Conservation (phyloP, 2,797 vertebrate genomes). For the Chiroxiphia lanceolata region DNA sequence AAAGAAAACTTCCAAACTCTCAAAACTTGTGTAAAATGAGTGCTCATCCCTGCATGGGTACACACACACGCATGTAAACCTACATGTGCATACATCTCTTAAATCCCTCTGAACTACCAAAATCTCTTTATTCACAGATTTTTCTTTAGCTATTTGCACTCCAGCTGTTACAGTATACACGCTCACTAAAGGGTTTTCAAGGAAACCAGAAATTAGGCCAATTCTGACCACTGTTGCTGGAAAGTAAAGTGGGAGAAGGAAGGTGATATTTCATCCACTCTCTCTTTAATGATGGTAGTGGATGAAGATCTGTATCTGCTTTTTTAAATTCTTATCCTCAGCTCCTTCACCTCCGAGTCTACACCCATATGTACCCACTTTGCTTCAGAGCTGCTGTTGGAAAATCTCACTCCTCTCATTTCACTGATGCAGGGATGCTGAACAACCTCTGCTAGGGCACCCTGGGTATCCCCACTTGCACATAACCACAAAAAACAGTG, state of each 20-base stretch:
- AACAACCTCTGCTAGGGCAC: not conserved
- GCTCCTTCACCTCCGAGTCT: fast-evolving
- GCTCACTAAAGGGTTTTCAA: not conserved
- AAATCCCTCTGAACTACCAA: not conserved
- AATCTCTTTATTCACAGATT: not conserved
- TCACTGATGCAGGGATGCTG: not conserved
- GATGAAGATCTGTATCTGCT: not conserved
- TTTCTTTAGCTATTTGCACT: not conserved
- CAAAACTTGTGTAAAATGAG: fast-evolving
- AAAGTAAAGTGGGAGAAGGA: not conserved
- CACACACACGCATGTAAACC: fast-evolving
- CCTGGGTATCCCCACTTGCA: not conserved
- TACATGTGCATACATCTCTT: fast-evolving
- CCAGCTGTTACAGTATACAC: not conserved
- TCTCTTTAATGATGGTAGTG: not conserved
- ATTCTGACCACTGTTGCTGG: fast-evolving
- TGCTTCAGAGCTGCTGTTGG: not conserved
- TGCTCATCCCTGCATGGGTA: not conserved
- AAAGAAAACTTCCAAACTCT: not conserved
- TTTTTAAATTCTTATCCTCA: not conserved
- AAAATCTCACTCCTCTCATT: not conserved
- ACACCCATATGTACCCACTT: fast-evolving
- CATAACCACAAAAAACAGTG: not conserved
- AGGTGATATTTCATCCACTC: not conserved
- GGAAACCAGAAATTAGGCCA: not conserved